These are phyloP conservation scores for Acronicta aceris DNA, from an alignment of 2,888 invertebrate genomes.

Conservation along the genomic window DNA sequence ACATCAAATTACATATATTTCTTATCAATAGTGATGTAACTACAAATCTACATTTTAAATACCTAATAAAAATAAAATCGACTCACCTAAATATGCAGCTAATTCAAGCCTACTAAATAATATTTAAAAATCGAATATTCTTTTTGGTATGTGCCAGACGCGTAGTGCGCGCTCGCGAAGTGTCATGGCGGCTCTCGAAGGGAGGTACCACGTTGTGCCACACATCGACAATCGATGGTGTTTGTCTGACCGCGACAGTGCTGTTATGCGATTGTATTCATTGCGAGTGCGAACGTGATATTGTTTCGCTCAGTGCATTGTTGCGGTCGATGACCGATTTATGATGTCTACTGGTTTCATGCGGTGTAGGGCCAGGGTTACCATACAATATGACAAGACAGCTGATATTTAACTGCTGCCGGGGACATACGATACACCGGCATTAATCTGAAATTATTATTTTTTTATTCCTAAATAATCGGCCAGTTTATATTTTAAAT, in stretches of 20 bases:
- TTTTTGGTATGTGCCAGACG: slow-evolving; percentile 65
- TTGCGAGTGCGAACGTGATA: slow-evolving; percentile 17
- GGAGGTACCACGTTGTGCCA: slow-evolving; percentile 43
- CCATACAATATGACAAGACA: no score
- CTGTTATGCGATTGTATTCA: slow-evolving; percentile 45
- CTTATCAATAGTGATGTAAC: slow-evolving; percentile 22
- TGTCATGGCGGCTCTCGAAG: slow-evolving; percentile 69
- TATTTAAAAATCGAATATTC: slow-evolving; percentile 55
- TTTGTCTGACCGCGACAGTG: slow-evolving; percentile 15
- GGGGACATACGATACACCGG: no score
- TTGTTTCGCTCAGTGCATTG: slow-evolving; percentile 25
- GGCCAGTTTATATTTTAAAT: no score
- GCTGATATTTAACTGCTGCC: no score
- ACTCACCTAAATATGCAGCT: slow-evolving; percentile 44
- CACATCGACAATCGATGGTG: slow-evolving; percentile 58
- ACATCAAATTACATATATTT: slow-evolving; percentile 15
- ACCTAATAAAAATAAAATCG: slow-evolving; percentile 12
- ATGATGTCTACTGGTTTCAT: slow-evolving; percentile 18
- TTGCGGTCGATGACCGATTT: slow-evolving; percentile 40
- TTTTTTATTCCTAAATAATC: no score
- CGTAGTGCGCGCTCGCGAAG: slow-evolving; percentile 63
- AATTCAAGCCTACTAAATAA: slow-evolving; percentile 32
- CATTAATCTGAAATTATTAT: no score
- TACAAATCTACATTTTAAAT: neutral
- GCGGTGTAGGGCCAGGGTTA: neutral